Conservation (phyloP, 2,113 vertebrate genomes). For the Aythya baeri region DNA sequence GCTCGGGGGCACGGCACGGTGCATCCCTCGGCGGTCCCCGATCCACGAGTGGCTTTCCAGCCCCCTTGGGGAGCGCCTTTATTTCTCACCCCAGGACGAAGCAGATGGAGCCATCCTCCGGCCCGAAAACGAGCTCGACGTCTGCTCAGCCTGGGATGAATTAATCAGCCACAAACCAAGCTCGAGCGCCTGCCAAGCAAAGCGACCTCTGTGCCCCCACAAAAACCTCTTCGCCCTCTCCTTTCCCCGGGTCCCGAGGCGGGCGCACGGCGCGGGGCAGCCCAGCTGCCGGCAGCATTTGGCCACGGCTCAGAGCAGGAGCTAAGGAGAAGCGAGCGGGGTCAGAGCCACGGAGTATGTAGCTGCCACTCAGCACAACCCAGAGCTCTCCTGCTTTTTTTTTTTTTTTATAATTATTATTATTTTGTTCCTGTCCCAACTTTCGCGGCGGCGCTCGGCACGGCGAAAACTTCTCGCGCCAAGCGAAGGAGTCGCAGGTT, state of each 20-base stretch:
- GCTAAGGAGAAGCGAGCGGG: not conserved
- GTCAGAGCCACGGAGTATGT: too few relatives aligned
- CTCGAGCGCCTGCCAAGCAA: slow-evolving; percentile 20
- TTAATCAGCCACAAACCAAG: slow-evolving; percentile 38
- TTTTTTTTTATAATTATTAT: not conserved
- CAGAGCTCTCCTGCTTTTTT: not conserved
- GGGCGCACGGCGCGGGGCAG: not conserved
- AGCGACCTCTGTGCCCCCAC: slow-evolving; percentile 26
- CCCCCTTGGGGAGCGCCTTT: not conserved
- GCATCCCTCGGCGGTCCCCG: not conserved
- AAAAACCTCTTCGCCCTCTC: not conserved
- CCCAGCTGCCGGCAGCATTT: slow-evolving; percentile 64
- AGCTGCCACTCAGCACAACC: not conserved
- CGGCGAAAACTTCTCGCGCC: not conserved
- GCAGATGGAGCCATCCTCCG: slow-evolving; percentile 47
- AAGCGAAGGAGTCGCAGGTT: rapidly evolving
- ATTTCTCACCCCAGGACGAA: not conserved
- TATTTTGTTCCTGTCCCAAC: not conserved
- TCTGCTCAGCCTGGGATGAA: slow-evolving; percentile 35
- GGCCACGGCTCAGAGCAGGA: not conserved
- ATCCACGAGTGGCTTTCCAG: not conserved
- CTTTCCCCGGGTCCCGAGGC: not conserved
- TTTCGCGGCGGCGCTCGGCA: not conserved
- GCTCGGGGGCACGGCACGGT: not conserved
- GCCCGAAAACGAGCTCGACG: not conserved